These are phyloP conservation scores for Candidula unifasciata DNA, from an alignment of 2,888 invertebrate species.

Conservation along the genomic window DNA sequence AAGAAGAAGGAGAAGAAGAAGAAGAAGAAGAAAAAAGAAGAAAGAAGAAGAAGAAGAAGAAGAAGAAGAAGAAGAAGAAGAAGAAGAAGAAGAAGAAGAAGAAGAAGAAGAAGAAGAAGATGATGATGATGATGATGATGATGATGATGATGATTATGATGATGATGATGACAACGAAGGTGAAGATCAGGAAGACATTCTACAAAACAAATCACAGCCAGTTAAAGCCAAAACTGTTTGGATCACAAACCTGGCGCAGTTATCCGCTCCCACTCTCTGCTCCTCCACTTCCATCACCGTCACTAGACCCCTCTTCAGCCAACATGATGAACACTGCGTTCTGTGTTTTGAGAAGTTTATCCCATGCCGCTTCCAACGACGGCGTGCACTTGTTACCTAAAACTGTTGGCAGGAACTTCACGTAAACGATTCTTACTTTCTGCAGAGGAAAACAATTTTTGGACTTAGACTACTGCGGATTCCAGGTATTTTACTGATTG, in stretches of 20 bases:
- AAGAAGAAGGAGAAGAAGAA: too few species aligned
- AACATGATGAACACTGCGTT: conserved; percentile 7
- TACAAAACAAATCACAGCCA: too few species aligned
- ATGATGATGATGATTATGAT: conserved; percentile 16
- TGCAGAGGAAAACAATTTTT: conserved; percentile 13
- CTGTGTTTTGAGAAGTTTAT: not conserved
- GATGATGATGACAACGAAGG: not conserved
- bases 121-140: conserved; percentile 14
- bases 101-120: not conserved
- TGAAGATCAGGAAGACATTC: too few species aligned
- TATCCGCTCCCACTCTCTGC: too few species aligned
- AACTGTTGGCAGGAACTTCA: not conserved
- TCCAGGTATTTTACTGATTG: too few species aligned
- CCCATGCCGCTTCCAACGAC: conserved; percentile 7
- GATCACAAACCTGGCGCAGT: too few species aligned
- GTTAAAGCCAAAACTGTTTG: too few species aligned
- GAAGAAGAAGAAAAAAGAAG: too few species aligned
- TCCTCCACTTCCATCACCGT: not conserved
- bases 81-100: too few species aligned
- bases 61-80: too few species aligned
- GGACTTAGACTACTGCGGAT: too few species aligned
- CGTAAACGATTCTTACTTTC: conserved; percentile 11
- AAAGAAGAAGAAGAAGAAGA: too few species aligned
- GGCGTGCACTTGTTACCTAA: not conserved
- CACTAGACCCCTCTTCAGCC: not conserved